A percentile compares a stretch with the other conserved stretches of the same genome.
These are phyloP conservation scores for Priocnemis perturbator DNA, from an alignment of 2,888 invertebrate genomes.

Conservation along the genomic window DNA sequence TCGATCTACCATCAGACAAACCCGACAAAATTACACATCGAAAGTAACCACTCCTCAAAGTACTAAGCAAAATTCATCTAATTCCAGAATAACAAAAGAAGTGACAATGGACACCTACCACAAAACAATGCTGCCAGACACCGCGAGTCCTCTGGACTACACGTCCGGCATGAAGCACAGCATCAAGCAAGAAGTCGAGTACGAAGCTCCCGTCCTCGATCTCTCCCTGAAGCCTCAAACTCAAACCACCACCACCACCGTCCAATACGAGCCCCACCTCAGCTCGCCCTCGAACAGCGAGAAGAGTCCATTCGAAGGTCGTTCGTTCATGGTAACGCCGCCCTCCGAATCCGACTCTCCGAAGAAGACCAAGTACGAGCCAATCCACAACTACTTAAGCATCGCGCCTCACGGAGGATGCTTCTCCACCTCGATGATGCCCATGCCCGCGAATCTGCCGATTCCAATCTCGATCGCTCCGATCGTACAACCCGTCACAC, in stretches of 20 bases:
- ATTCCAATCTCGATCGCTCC: conserved; percentile 23
- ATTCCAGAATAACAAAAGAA: neutral
- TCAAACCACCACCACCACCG: neutral
- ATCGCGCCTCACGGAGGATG: conserved; percentile 13
- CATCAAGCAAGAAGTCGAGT: conserved; percentile 9
- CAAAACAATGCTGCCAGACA: neutral
- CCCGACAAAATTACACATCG: no score
- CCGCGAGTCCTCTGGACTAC: conserved; percentile 46
- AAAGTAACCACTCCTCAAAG: no score
- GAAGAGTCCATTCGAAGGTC: conserved; percentile 54
- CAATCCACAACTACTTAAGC: conserved; percentile 41
- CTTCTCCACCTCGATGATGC: conserved; percentile 14
- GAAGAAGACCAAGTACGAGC: conserved; percentile 52
- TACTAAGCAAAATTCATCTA: no score
- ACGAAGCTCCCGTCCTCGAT: conserved; percentile 59
- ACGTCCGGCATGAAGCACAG: conserved; percentile 26
- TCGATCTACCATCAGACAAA: no score
- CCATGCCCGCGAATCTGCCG: conserved; percentile 41
- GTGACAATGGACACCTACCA: conserved; percentile 21
- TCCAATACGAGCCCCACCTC: conserved; percentile 24
- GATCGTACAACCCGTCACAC: conserved; percentile 21
- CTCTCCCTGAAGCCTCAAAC: conserved; percentile 61
- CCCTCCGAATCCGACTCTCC: conserved; percentile 66
- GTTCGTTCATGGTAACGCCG: conserved; percentile 63
- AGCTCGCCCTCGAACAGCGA: conserved; percentile 39